Conservation (phyloP, 2,888 invertebrate genomes). For the Agriotes lineatus region DNA sequence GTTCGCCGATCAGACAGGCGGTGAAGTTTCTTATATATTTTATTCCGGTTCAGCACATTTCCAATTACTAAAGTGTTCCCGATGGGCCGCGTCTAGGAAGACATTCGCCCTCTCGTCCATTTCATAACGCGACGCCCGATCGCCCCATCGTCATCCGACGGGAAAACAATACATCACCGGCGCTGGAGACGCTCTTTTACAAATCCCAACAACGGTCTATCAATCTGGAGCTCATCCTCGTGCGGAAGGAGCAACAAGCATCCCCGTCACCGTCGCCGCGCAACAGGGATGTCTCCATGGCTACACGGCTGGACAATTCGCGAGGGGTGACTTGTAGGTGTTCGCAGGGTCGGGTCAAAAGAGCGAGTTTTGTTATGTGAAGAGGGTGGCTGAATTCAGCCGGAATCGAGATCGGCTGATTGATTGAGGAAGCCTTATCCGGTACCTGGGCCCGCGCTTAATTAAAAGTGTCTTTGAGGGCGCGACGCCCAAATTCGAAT, state of each 20-base stretch:
- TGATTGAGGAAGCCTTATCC: conserved; percentile 42
- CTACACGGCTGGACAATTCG: conserved; percentile 48
- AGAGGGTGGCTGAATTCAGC: conserved; percentile 30
- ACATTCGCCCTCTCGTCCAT: conserved; percentile 57
- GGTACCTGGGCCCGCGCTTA: conserved; percentile 48
- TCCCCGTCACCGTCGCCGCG: conserved; percentile 47
- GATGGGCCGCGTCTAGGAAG: conserved; percentile 49
- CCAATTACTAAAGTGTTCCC: conserved; percentile 63
- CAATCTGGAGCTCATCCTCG: conserved; percentile 42
- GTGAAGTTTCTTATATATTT: conserved; percentile 63
- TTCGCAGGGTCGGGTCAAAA: conserved; percentile 39
- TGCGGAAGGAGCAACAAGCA: conserved; percentile 50
- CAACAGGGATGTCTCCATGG: conserved; percentile 49
- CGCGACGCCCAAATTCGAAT: conserved; percentile 19
- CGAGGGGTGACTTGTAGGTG: conserved; percentile 42
- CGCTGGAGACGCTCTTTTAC: conserved; percentile 40
- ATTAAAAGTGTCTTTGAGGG: conserved; percentile 55
- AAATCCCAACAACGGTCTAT: conserved; percentile 49
- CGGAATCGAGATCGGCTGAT: conserved; percentile 33
- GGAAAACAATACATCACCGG: conserved; percentile 51
- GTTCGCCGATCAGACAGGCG: conserved; percentile 56
- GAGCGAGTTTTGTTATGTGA: conserved; percentile 37
- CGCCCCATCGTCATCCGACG: conserved; percentile 45
- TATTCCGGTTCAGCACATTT: conserved; percentile 63
- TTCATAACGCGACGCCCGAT: conserved; percentile 54